A percentile compares a stretch with the other conserved stretches of the same genome.
Conservation (phyloP, 2,797 vertebrate genomes). For the Channallabes apus region DNA sequence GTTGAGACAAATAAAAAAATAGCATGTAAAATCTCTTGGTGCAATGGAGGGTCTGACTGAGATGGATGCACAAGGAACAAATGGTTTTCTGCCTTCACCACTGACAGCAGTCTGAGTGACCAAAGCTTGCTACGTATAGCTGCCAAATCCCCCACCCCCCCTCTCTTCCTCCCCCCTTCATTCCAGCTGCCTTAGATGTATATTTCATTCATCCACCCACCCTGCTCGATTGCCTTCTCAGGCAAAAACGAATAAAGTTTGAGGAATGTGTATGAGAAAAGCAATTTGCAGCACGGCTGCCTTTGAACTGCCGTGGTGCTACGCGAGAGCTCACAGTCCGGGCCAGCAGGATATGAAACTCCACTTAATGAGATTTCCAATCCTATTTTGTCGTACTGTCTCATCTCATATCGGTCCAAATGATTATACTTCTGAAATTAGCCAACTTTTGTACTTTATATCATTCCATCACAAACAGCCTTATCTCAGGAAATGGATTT, state of each 20-base stretch:
- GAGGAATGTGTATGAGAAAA: conserved; percentile 59
- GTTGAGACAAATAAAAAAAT: neutral
- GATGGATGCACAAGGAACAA: conserved; percentile 8
- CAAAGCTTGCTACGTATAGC: neutral
- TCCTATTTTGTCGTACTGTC: conserved; percentile 35
- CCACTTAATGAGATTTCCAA: conserved; percentile 44
- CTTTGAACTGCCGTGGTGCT: conserved; percentile 44
- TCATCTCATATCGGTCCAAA: conserved; percentile 21
- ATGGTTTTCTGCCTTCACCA: neutral
- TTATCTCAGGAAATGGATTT: conserved; percentile 11
- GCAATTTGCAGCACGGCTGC: conserved; percentile 53
- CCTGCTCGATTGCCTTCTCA: conserved; percentile 32
- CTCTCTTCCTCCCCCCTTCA: neutral
- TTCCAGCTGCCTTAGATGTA: conserved; percentile 54
- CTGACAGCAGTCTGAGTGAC: neutral
- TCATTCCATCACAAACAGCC: conserved; percentile 9
- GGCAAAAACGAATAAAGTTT: conserved; percentile 51
- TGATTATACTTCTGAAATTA: conserved; percentile 35
- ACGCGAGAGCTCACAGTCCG: neutral
- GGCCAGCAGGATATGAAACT: conserved; percentile 45
- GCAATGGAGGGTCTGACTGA: neutral
- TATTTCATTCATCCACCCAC: conserved; percentile 50
- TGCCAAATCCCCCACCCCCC: neutral
- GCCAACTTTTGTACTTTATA: conserved; percentile 22
- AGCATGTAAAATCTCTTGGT: neutral